Percentiles rank a stretch among this genome's conserved stretches.
Conservation (phyloP, 2,113 vertebrate genomes). For the Beaufortia kweichowensis region DNA sequence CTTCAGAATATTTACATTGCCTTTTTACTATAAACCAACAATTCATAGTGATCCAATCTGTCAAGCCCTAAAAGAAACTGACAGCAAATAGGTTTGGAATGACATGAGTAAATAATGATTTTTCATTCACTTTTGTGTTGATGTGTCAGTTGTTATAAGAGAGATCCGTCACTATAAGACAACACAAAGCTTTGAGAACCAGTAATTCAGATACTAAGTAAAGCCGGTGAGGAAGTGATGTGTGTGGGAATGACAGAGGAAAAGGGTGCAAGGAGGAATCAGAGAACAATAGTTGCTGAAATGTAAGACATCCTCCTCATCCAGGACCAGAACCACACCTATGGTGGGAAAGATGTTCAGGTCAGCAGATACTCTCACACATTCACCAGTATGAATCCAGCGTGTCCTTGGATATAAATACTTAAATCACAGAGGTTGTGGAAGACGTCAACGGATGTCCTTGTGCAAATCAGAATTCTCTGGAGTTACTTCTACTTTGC, state of each 20-base stretch:
- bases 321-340: conserved; percentile 1
- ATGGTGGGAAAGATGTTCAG: conserved; percentile 37
- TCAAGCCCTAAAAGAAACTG: no score
- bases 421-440: neutral
- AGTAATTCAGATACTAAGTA: neutral
- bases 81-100: no score
- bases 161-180: neutral
- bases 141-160: neutral
- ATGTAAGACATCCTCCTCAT: conserved; percentile 40
- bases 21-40: no score
- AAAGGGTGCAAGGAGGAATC: conserved; percentile 13
- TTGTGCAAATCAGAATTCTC: conserved; percentile 6
- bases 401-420: conserved; percentile 39
- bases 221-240: conserved; percentile 23
- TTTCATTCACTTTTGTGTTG: no score
- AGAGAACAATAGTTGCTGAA: conserved; percentile 54
- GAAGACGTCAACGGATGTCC: conserved; percentile 42
- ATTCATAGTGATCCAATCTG: no score
- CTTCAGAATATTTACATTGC: no score
- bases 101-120: no score
- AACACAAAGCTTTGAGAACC: conserved; percentile 1
- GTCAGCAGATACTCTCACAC: conserved; percentile 11
- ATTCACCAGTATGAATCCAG: neutral
- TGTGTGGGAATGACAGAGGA: conserved; percentile 11
- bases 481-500: conserved; percentile 32